Conservation (phyloP, 2,113 vertebrate genomes). For the Hypocryptadius cinnamomeus region DNA sequence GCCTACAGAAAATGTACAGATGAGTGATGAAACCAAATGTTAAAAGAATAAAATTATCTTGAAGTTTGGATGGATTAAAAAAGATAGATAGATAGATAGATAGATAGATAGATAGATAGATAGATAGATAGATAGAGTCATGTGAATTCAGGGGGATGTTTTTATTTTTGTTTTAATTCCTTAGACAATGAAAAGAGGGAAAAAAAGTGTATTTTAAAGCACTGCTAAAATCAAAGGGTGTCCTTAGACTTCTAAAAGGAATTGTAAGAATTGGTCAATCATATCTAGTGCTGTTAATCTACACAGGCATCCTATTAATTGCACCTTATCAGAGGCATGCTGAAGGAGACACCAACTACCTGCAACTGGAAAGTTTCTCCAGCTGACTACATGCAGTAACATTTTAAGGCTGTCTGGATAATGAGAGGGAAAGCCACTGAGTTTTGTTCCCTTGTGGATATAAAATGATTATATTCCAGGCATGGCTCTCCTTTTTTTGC, state of each 20-base stretch:
- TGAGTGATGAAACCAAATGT: background rate
- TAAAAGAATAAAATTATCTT: conserved; percentile 17
- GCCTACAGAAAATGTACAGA: background rate
- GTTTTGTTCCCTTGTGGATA: background rate
- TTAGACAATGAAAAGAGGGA: background rate
- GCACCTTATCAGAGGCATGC: background rate
- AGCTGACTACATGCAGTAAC: background rate
- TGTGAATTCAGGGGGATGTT: background rate
- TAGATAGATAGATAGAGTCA: background rate
- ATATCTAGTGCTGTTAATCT: background rate
- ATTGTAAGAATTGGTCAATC: background rate
- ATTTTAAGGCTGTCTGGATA: background rate
- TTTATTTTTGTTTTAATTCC: background rate
- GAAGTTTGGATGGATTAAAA: background rate
- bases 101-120: too few species aligned
- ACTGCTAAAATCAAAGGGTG: background rate
- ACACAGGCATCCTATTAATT: background rate
- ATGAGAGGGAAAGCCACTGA: background rate
- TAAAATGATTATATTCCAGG: background rate
- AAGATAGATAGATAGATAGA: background rate
- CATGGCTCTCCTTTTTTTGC: background rate
- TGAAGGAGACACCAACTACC: background rate
- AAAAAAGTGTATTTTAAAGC: background rate
- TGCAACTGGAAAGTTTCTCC: background rate
- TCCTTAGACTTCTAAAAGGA: background rate